These are phyloP conservation scores for Amphipoea lucens DNA, from an alignment of 2,888 invertebrate genomes.

Conservation along the genomic window DNA sequence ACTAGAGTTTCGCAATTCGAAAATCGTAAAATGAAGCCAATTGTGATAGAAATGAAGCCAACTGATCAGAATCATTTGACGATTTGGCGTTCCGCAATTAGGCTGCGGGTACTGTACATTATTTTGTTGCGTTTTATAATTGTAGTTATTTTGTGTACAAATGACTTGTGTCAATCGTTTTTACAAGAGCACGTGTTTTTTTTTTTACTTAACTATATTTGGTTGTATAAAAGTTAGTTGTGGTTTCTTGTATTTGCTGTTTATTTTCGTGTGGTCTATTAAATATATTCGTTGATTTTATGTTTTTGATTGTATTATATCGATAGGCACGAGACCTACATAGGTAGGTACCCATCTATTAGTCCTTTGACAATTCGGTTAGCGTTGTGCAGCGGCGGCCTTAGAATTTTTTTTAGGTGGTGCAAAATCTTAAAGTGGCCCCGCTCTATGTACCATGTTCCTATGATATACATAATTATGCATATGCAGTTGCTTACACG, in stretches of 20 bases:
- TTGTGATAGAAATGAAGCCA: too few relatives aligned
- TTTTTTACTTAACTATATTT: not conserved
- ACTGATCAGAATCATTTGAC: too few relatives aligned
- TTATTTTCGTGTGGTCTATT: constrained; percentile 25
- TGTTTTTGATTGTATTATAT: not conserved
- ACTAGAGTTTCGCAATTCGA: too few relatives aligned
- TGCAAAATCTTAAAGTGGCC: too few relatives aligned
- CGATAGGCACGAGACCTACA: not conserved
- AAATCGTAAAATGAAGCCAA: too few relatives aligned
- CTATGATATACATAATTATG: too few relatives aligned
- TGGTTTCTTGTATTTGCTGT: not conserved
- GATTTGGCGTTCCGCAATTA: too few relatives aligned
- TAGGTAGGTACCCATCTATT: not conserved
- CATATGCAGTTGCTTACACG: too few relatives aligned
- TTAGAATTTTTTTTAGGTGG: too few relatives aligned
- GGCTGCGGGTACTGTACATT: not conserved
- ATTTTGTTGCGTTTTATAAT: not conserved
- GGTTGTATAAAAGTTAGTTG: not conserved
- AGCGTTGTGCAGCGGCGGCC: too few relatives aligned
- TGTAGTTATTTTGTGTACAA: constrained; percentile 2
- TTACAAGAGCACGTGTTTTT: not conserved
- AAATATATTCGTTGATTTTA: not conserved
- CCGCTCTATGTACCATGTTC: too few relatives aligned
- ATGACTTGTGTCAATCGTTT: not conserved
- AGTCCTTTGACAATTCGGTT: not conserved